These are phyloP conservation scores for Merodon equestris DNA, from an alignment of 2,888 invertebrate genomes.

Conservation along the genomic window DNA sequence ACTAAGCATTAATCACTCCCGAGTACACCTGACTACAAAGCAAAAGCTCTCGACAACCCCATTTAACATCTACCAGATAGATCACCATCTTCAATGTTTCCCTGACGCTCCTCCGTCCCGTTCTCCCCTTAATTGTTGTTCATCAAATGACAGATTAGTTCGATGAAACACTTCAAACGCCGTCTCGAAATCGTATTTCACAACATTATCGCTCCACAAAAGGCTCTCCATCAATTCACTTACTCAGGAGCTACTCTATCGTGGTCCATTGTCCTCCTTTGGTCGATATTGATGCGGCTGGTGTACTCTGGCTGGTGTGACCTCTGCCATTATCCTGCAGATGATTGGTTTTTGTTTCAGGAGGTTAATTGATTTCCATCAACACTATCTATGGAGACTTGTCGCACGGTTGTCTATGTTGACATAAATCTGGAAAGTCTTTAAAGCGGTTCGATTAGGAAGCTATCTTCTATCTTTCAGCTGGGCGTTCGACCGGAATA, in stretches of 20 bases:
- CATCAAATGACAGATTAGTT: conserved; percentile 33
- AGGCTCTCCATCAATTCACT: neutral
- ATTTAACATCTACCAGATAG: too few species aligned
- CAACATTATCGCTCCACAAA: conserved; percentile 2
- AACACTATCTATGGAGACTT: neutral
- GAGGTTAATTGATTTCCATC: conserved; percentile 44
- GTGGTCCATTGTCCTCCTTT: conserved; percentile 14
- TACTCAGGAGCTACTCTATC: neutral
- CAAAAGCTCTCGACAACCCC: too few species aligned
- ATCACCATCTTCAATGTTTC: too few species aligned
- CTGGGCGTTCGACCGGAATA: neutral
- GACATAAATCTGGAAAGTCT: conserved; percentile 43
- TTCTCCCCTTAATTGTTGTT: neutral
- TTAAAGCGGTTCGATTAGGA: conserved; percentile 37
- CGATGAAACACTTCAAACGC: conserved; percentile 16
- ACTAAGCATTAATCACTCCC: too few species aligned
- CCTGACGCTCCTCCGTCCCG: too few species aligned
- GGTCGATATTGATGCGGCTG: too few species aligned
- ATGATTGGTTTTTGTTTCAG: conserved; percentile 3
- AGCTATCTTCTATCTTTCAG: neutral
- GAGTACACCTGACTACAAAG: too few species aligned
- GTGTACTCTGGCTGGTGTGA: too few species aligned
- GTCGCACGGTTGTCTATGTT: conserved; percentile 12
- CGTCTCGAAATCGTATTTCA: neutral
- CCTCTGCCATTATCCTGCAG: too few species aligned